Base-by-base conservation (phyloP, 2,797 vertebrate genomes). In the Huso huso region DNA sequence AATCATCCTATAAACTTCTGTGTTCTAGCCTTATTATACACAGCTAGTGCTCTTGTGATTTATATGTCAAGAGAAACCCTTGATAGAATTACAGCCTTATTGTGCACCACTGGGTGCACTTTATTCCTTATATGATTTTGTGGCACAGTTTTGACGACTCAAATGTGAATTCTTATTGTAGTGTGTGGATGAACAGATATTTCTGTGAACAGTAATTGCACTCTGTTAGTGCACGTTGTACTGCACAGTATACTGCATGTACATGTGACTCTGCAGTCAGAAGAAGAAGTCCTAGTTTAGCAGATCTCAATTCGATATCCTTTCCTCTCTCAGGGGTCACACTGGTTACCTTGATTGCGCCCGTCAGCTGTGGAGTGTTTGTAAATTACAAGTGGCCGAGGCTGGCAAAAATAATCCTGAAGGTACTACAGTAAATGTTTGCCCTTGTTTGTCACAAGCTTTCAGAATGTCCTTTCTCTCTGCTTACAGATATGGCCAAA, bases 311-410 rank as follows among this genome's bases (percentile, higher is more conserved):
- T 37, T 37, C 2, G 23, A 37, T n/a, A 3, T 55, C n/a, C 69
- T 15, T 51, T n/a, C 9, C 55, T n/a, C 7, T 9, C 48, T 10
- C 58, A 89, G 87, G 85, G 66, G 73, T 84, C 23, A 75, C 81
- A 7, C 77, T 86, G 11, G 52, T 73, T 55, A 75, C 76, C 58
- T 72, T 89, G 63, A 73, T 79, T 1, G 7, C 85, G n/a, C 87
- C 87, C 0, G 84, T 87, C 70, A 68, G 68, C 66, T 70, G 77
- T 4, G 86, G 86, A 3, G n/a, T 83, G 61, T 78, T 67, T 49
- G 74, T 86, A 63, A 85, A 87, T 68, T 78, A 79, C 9, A 86
- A 79, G 58, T 87, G 85, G 80, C 79, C 84, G 1, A 80, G 80
- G 70, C 73, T 74, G 68, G 84, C 85, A 64, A 83, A 74, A 69